Evolutionary conservation across 2,888 invertebrate genomes (phyloP), one percentile per base, ranked within the genome.

Genomic region (Plusia festucae): DNA sequence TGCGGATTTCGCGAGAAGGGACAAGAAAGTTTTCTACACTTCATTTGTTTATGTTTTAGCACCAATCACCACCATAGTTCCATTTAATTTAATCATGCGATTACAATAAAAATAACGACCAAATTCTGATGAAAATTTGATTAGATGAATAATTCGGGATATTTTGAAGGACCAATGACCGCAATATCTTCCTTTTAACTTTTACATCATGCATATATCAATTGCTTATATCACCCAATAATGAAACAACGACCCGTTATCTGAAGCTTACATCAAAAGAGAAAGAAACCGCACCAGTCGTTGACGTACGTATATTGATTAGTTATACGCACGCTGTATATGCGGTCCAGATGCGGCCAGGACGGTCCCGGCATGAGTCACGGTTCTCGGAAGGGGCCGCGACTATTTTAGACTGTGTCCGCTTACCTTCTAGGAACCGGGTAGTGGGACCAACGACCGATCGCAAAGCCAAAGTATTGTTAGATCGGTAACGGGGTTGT

Each of bases 361-460:
- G 91, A 88, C 91, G 82, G 91, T 91, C 92, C 92, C 91, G 90
- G 72, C 66, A 76, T 94, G 94, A 94, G 68, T 94, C 94, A 95
- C 84, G 84, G 81, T 90, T 91, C 93, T 91, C 91, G 91, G 94
- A 94, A 94, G 93, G 89, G 90, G 91, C 91, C 90, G 90, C 83
- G 89, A 91, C 93, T 94, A 94, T 94, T 94, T 94, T 93, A 91
- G 92, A 90, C 88, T 93, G 94, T 91, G 94, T 94, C 93, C 94
- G 94, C 93, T 93, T 93, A 92, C 94, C 91, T 95, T 95, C 95
- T 95, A 92, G 91, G 94, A 94, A 94, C 87, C 88, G 89, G 86
- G 86, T 88, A 82, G 83, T 87, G 93, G 89, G 94, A 94, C 94
- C 94, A 93, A 94, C 93, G 94, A 94, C 94, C 94, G 92, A 90